Evolutionary conservation across 2,113 vertebrate genomes (phyloP), one percentile per base, ranked within the genome.

Genomic region (Tretioscincus oriximinensis): DNA sequence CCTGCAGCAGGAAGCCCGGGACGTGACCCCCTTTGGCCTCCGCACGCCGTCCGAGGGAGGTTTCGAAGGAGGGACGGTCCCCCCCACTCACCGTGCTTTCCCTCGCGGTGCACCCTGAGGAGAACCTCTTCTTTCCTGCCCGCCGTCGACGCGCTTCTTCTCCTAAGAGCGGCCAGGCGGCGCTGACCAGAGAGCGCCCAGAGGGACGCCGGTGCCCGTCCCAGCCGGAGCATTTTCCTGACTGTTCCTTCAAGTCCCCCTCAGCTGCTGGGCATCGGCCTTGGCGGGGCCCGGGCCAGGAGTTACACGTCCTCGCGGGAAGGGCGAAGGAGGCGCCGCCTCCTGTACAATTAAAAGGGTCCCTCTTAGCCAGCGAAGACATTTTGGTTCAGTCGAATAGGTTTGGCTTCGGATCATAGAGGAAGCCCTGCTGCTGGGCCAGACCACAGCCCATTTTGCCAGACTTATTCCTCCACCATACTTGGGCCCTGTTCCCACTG

Each of bases 31-130:
- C 54, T 18, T 58, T 58, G 54, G 16, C 54, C 54, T 18, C 16
- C 54, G 2, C 5, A 41, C 14, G 28, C 5, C 8, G 51, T n/a
- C 12, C 5, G 3, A 4, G 5, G n/a, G 12, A 20, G 21, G 28
- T 22, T 14, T 1, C 7, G 7, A 4, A 35, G 35, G 16, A 16
- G 54, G 49, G 49, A 11, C 16, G 54, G 54, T 5, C 14, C 3
- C 18, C 22, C 51, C 63, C 51, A 90, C 91, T 92, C 88, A 90
- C 91, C 90, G 67, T 67, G 20, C 20, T 70, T 41, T n/a, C 29
- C 79, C 41, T 84, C 85, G 35, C 81, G 82, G 5, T 74, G 80
- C n/a, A 73, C 35, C 11, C 71, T 54, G 51, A 91, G 45, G 24
- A 82, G 71, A 77, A 90, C 82, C 81, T 92, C 86, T 21, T 85